A percentile compares a stretch with the other conserved stretches of the same genome.
Evolutionary conservation across 1,140 invertebrate genomes (phyloP).

Genomic region (Chionoecetes opilio): DNA sequence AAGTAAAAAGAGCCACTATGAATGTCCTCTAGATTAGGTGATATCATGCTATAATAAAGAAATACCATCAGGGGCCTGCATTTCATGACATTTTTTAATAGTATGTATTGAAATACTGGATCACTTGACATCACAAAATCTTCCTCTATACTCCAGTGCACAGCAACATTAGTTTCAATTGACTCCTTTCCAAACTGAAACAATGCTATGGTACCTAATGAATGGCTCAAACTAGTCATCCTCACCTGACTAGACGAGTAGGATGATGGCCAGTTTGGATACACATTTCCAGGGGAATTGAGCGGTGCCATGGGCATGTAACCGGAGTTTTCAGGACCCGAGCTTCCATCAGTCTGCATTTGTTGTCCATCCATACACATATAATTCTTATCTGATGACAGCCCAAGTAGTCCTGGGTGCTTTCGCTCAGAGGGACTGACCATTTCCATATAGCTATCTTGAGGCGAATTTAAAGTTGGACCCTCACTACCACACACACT

Average conservation of each 20-base stretch:
- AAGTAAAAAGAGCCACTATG: too few species aligned
- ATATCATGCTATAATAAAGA: too few species aligned
- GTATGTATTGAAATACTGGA: too few species aligned
- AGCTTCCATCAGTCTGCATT: constrained; percentile 33
- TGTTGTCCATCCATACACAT: constrained; percentile 55
- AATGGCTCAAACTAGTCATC: too few species aligned
- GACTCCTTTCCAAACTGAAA: too few species aligned
- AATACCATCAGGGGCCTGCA: too few species aligned
- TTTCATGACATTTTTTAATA: too few species aligned
- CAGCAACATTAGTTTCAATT: too few species aligned
- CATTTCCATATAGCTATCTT: constrained; percentile 68
- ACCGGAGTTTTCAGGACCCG: constrained; percentile 57
- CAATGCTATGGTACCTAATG: too few species aligned
- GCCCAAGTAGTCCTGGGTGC: constrained; percentile 1
- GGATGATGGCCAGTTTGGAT: constrained; percentile 64
- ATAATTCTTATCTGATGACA: constrained; percentile 48
- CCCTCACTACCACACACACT: constrained; percentile 68
- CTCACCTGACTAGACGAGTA: constrained; percentile 74
- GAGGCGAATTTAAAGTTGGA: constrained; percentile 64
- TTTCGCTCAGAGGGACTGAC: constrained; percentile 49
- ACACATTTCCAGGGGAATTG: constrained; percentile 66
- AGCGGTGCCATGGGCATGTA: constrained; percentile 69
- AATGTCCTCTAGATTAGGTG: too few species aligned
- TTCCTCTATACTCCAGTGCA: too few species aligned
- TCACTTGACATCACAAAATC: too few species aligned